A percentile compares a stretch with the other conserved stretches of the same genome.
Evolutionary conservation across 2,888 invertebrate species (phyloP).

Genomic region (Tridacna gigas): DNA sequence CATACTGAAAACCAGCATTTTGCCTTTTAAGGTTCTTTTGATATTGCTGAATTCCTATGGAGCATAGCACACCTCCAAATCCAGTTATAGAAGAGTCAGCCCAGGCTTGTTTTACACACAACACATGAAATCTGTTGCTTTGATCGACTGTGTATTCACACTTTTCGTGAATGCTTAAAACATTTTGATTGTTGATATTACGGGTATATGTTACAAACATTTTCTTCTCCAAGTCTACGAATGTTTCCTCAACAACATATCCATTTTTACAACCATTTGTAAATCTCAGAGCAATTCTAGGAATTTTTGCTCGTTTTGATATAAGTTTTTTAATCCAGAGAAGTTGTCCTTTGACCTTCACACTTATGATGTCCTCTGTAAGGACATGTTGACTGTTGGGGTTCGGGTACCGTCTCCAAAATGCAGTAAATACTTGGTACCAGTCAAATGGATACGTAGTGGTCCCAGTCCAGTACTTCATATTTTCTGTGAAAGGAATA

Average conservation of each 20-base stretch:
- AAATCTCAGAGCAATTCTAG: constrained; percentile 54
- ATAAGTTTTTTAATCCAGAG: constrained; percentile 52
- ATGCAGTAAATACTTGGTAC: constrained; percentile 48
- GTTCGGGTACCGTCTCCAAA: constrained; percentile 62
- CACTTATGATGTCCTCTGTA: constrained; percentile 55
- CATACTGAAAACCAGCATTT: constrained; percentile 45
- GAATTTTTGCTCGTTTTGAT: constrained; percentile 55
- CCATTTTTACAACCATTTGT: constrained; percentile 57
- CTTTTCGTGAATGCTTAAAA: constrained; percentile 50
- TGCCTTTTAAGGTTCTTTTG: constrained; percentile 34
- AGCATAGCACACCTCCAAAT: constrained; percentile 45
- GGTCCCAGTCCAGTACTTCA: constrained; percentile 35
- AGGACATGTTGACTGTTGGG: constrained; percentile 59
- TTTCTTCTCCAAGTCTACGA: constrained; percentile 43
- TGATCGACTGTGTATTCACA: constrained; percentile 32
- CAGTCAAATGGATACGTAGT: constrained; percentile 40
- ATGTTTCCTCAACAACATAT: constrained; percentile 54
- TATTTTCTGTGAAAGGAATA: not conserved
- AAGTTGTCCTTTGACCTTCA: constrained; percentile 29
- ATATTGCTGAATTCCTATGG: constrained; percentile 47
- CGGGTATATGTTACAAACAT: constrained; percentile 59
- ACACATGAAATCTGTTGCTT: not conserved
- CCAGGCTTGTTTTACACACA: constrained; percentile 41
- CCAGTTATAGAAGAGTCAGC: constrained; percentile 43
- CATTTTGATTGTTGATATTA: constrained; percentile 57